A percentile compares a stretch with the other conserved stretches of the same genome.
Evolutionary conservation across 2,888 invertebrate species (phyloP).

Genomic region (Caenorhabditis wallacei): DNA sequence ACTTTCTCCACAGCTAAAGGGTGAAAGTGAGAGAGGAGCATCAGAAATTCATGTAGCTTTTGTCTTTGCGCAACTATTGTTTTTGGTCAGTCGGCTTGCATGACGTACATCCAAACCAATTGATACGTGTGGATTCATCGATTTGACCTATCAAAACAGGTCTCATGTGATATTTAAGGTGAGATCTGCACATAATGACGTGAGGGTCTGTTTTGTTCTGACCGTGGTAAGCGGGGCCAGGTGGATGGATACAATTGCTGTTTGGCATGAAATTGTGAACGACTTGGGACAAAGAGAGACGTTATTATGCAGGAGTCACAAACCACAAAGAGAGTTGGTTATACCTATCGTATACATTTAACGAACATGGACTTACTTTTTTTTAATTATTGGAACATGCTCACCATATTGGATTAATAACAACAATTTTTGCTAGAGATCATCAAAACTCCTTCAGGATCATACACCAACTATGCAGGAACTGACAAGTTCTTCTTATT

Average conservation of each 20-base stretch:
- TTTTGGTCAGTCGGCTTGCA: constrained; percentile 49
- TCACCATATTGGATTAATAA: too few relatives aligned
- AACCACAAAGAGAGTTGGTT: too few relatives aligned
- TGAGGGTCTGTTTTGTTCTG: not conserved
- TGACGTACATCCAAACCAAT: constrained; percentile 44
- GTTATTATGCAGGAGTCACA: not conserved
- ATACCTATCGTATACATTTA: too few relatives aligned
- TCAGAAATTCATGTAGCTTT: constrained; percentile 62
- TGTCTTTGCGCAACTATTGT: constrained; percentile 54
- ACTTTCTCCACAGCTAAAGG: constrained; percentile 1
- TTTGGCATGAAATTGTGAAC: not conserved
- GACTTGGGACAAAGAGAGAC: not conserved
- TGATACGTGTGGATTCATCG: constrained; percentile 45
- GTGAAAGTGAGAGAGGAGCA: constrained; percentile 28
- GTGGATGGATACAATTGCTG: constrained; percentile 16
- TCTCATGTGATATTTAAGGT: constrained; percentile 3
- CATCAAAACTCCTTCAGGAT: too few relatives aligned
- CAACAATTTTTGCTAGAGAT: too few relatives aligned
- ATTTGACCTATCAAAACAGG: constrained; percentile 5
- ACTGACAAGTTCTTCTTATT: not conserved
- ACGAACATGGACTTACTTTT: too few relatives aligned
- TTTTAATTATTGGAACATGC: too few relatives aligned
- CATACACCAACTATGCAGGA: too few relatives aligned
- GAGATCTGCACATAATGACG: constrained; percentile 26
- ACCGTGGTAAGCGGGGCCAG: not conserved